A percentile compares a stretch with the other conserved stretches of the same genome.
These are phyloP conservation scores for Limnephilus auricula DNA, from an alignment of 2,888 invertebrate species.

Conservation along the genomic window DNA sequence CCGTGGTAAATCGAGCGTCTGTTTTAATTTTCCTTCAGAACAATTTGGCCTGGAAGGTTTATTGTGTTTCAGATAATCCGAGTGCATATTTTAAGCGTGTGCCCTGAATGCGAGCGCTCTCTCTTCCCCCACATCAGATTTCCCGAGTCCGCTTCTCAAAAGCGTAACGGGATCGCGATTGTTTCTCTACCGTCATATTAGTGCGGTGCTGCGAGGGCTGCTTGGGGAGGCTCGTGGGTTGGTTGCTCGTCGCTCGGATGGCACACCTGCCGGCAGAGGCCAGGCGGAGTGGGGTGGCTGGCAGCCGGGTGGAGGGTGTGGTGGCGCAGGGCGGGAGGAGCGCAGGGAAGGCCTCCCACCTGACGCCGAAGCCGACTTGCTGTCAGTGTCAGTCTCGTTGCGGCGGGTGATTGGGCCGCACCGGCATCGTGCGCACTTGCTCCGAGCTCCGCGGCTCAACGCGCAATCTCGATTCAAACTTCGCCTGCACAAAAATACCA, in stretches of 20 bases:
- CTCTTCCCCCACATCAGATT: conserved; percentile 6
- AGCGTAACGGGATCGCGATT: conserved; percentile 36
- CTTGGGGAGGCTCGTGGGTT: not conserved
- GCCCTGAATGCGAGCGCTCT: not conserved
- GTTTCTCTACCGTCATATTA: conserved; percentile 30
- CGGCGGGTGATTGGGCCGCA: conserved; percentile 54
- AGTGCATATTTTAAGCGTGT: conserved; percentile 11
- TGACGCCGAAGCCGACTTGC: conserved; percentile 31
- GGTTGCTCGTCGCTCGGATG: not conserved
- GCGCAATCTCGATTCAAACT: conserved; percentile 35
- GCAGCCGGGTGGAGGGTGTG: conserved; percentile 16
- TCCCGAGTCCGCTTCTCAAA: conserved; percentile 16
- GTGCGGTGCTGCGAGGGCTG: not conserved
- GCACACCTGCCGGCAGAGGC: conserved; percentile 16
- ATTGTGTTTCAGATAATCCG: not conserved
- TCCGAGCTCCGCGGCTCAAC: conserved; percentile 6
- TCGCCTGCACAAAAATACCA: conserved; percentile 40
- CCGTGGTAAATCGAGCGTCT: not conserved
- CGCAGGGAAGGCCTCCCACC: conserved; percentile 40
- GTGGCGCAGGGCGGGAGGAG: conserved; percentile 21
- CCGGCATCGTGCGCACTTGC: conserved; percentile 26
- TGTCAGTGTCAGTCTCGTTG: conserved; percentile 55
- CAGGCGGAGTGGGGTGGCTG: conserved; percentile 5
- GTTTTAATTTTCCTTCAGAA: not conserved
- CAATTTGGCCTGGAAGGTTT: not conserved